phyloP scores from a whole-genome alignment of 2,888 invertebrate genomes.

The Drepanosiphum platanoidis region DNA sequence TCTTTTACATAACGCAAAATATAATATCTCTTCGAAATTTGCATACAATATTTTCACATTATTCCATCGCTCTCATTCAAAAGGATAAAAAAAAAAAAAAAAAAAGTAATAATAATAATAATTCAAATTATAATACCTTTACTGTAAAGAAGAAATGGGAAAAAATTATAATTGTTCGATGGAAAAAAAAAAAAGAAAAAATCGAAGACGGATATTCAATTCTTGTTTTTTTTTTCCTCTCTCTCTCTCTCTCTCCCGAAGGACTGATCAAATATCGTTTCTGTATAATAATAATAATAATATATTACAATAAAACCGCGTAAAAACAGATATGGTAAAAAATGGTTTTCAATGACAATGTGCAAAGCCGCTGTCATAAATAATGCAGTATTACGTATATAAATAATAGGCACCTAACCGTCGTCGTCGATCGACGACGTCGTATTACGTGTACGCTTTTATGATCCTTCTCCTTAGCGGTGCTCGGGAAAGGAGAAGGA shows the following conservation, averaged over 20 bases:
- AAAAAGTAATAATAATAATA: background rate
- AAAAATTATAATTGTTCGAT: conserved; percentile 25
- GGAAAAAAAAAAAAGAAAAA: too few relatives aligned
- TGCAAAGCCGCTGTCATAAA: conserved; percentile 5
- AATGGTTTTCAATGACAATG: background rate
- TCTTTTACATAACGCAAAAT: conserved; percentile 50
- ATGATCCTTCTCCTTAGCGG: too few relatives aligned
- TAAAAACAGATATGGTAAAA: background rate
- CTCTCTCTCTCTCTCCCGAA: background rate
- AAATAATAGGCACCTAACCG: background rate
- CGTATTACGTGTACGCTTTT: too few relatives aligned
- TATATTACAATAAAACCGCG: background rate
- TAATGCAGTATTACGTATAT: too few relatives aligned
- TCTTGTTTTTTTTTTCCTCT: too few relatives aligned
- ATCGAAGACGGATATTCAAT: background rate
- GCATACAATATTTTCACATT: conserved; percentile 54
- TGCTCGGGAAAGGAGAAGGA: too few relatives aligned
- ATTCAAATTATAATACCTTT: background rate
- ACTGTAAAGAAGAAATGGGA: background rate
- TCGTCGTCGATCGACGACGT: background rate
- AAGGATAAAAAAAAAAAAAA: background rate
- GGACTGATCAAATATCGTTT: too few relatives aligned
- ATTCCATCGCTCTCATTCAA: background rate
- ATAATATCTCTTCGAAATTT: conserved; percentile 47
- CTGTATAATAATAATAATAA: too few relatives aligned